Evolutionary conservation across 2,888 invertebrate genomes (phyloP), one percentile per base, ranked within the genome.

Genomic region (Chironomus riparius): DNA sequence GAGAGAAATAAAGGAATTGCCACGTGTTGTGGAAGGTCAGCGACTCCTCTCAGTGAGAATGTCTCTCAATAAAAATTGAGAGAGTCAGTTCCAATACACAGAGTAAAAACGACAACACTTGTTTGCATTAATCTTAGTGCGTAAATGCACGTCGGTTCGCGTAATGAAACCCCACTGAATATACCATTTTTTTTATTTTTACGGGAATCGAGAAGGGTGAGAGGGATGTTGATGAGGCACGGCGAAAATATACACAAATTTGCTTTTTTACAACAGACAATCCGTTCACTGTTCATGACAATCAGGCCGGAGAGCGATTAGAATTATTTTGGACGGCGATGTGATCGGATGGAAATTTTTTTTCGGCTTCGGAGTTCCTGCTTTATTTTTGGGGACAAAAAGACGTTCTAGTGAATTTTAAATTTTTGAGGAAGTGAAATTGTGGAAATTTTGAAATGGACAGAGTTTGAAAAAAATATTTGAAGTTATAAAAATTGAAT

Each of bases 81-180:
- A 38, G 38, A 38, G 38, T 28, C 6, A 38, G 38, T 38, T 28
- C 28, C 28, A 38, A 38, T 1, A 10, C 38, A 56, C 15, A 56
- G 56, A 56, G 56, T 7, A 56, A n/a, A 50, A 13, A 15, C n/a
- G 50, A 50, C 24, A 21, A 72, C 50, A 72, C 72, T 72, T 72
- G 72, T 72, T 72, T 72, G 72, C 72, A 72, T 72, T 70, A 70
- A 70, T 62, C 72, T 72, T 72, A 62, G 72, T 72, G 72, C 72
- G 72, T 72, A 72, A 65, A 24, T 62, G 72, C 70, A 70, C 56
- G 48, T 70, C 22, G 70, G 24, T 56, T 18, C 15, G 38, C 38
- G 56, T 56, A 56, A 56, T 56, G 6, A 7, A 15, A 56, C 15
- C 38, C 38, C 56, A 56, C 5, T 5, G 56, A 56, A 15, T 56